Percentiles rank a stretch among this genome's conserved stretches.
These are phyloP conservation scores for Eurytoma californica DNA, from an alignment of 2,888 invertebrate genomes.

Conservation along the genomic window DNA sequence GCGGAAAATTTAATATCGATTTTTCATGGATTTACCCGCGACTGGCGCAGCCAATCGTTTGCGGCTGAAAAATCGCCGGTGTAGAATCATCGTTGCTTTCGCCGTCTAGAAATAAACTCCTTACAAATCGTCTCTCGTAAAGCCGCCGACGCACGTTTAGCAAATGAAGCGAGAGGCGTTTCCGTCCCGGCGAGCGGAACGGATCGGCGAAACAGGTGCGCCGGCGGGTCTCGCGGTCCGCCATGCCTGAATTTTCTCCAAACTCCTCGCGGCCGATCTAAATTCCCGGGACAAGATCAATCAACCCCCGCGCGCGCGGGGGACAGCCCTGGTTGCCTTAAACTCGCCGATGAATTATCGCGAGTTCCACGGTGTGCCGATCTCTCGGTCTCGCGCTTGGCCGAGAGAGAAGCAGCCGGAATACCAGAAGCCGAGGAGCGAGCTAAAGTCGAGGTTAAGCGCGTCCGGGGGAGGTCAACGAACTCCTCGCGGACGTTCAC, in stretches of 20 bases:
- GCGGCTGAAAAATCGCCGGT: too few relatives aligned
- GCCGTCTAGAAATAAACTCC: too few relatives aligned
- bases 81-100: too few relatives aligned
- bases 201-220: not conserved
- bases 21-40: not conserved
- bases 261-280: not conserved
- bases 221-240: not conserved
- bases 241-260: not conserved
- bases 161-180: too few relatives aligned
- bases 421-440: slow-evolving; percentile 25
- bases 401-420: slow-evolving; percentile 3
- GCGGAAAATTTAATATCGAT: slow-evolving; percentile 5
- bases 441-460: slow-evolving; percentile 53
- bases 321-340: slow-evolving; percentile 1
- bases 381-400: not conserved
- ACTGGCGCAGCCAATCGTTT: too few relatives aligned
- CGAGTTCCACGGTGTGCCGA: not conserved
- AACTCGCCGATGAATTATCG: not conserved
- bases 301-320: not conserved
- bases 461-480: slow-evolving; percentile 64
- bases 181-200: too few relatives aligned
- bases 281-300: not conserved
- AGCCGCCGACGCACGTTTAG: too few relatives aligned
- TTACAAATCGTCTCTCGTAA: too few relatives aligned
- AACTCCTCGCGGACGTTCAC: slow-evolving; percentile 73